Evolutionary conservation across 2,888 invertebrate genomes (phyloP).

Genomic region (Tetrapedia diversipes): DNA sequence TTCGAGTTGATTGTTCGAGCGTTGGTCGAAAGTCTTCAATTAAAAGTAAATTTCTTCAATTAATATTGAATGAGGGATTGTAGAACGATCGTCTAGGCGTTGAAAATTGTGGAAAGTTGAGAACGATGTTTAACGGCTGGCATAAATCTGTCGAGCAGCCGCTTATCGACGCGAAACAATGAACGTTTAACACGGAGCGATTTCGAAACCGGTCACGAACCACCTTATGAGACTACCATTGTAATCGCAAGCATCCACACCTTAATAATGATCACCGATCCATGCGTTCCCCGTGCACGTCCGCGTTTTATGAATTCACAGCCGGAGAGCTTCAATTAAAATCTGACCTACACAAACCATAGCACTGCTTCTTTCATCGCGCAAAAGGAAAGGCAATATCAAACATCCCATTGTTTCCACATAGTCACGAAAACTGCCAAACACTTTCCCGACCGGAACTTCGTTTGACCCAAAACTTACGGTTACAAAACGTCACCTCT

Average conservation of each 20-base stretch:
- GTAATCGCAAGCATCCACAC: not conserved
- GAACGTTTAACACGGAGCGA: not conserved
- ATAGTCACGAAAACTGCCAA: too few relatives aligned
- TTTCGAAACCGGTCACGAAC: slow-evolving; percentile 13
- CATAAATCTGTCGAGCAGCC: not conserved
- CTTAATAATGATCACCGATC: too few relatives aligned
- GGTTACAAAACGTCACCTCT: too few relatives aligned
- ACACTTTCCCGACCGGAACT: too few relatives aligned
- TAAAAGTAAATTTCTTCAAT: not conserved
- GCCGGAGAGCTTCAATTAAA: not conserved
- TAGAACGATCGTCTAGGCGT: not conserved
- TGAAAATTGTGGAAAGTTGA: not conserved
- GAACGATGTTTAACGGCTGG: not conserved
- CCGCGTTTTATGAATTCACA: not conserved
- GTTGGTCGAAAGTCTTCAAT: not conserved
- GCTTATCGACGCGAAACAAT: not conserved
- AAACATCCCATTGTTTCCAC: too few relatives aligned
- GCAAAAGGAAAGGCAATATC: too few relatives aligned
- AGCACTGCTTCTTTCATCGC: too few relatives aligned
- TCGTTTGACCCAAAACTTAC: too few relatives aligned
- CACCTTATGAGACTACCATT: slow-evolving; percentile 1
- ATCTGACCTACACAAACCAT: too few relatives aligned
- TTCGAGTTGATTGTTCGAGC: too few relatives aligned
- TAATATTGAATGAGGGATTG: not conserved
- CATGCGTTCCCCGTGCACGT: not conserved